Conservation (phyloP, 2,113 vertebrate species). For the Pteronura brasiliensis region DNA sequence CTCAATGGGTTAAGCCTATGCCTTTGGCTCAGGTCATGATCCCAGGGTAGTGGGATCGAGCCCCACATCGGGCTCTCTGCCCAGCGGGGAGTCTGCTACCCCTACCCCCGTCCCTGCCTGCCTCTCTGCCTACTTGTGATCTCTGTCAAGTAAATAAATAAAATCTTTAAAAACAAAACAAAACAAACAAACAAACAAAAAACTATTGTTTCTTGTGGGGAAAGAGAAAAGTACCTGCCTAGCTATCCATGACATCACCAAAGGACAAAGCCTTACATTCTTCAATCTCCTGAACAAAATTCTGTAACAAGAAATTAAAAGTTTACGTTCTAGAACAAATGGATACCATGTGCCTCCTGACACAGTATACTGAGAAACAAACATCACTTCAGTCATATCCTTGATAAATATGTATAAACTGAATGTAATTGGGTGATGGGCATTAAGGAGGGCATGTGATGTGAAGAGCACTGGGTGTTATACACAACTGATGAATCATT, state of each 20-base stretch:
- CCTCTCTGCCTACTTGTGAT: too few species aligned
- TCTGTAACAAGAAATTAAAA: background rate
- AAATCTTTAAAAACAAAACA: too few species aligned
- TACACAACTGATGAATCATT: too few species aligned
- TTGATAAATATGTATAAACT: background rate
- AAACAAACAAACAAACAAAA: background rate
- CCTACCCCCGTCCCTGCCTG: too few species aligned
- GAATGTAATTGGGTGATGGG: background rate
- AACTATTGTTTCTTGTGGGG: background rate
- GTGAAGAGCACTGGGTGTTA: too few species aligned
- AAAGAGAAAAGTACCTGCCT: background rate
- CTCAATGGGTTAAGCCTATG: too few species aligned
- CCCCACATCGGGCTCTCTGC: too few species aligned
- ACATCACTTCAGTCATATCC: background rate
- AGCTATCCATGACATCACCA: background rate
- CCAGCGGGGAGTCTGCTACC: too few species aligned
- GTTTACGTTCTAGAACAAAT: background rate
- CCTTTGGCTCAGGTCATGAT: too few species aligned
- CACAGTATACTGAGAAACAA: background rate
- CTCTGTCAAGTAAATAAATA: too few species aligned
- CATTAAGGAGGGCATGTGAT: too few species aligned
- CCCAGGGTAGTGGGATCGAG: too few species aligned
- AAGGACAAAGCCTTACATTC: background rate
- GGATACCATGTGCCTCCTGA: background rate
- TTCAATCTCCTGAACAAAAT: background rate